These are phyloP conservation scores for Porites divaricata DNA, from an alignment of 92 coral and sea anemone genomes.

Conservation along the genomic window DNA sequence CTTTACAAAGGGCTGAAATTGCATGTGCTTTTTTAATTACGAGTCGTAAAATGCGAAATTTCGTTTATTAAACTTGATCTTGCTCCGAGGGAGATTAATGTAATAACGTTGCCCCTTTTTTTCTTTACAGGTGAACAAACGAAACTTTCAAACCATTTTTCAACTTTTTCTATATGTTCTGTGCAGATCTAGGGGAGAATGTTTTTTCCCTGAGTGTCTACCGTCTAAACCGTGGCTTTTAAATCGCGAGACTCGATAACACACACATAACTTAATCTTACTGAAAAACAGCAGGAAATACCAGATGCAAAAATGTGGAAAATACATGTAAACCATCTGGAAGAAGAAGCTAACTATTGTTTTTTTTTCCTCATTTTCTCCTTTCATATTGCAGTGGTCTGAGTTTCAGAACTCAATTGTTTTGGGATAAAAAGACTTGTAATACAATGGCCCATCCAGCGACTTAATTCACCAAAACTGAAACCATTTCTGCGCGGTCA, in stretches of 20 bases:
- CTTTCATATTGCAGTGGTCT: conserved; percentile 1
- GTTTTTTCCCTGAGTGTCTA: neutral
- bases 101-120: neutral
- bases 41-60: neutral
- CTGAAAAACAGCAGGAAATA: conserved; percentile 34
- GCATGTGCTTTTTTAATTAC: neutral
- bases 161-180: neutral
- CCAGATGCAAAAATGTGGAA: conserved; percentile 36
- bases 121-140: neutral
- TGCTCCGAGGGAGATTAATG: neutral
- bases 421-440: conserved; percentile 14
- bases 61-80: conserved; percentile 8
- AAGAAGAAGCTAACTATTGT: neutral
- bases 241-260: neutral
- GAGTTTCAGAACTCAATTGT: conserved; percentile 28
- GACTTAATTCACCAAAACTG: conserved; percentile 11
- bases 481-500: conserved; percentile 26
- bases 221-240: neutral
- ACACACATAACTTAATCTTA: neutral
- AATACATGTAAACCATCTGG: conserved; percentile 36
- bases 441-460: neutral
- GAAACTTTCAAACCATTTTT: neutral
- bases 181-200: neutral
- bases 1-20: neutral
- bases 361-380: conserved; percentile 3